Base-by-base conservation (phyloP, 1,140 invertebrate species). In the Leptonema lineaticorne region DNA sequence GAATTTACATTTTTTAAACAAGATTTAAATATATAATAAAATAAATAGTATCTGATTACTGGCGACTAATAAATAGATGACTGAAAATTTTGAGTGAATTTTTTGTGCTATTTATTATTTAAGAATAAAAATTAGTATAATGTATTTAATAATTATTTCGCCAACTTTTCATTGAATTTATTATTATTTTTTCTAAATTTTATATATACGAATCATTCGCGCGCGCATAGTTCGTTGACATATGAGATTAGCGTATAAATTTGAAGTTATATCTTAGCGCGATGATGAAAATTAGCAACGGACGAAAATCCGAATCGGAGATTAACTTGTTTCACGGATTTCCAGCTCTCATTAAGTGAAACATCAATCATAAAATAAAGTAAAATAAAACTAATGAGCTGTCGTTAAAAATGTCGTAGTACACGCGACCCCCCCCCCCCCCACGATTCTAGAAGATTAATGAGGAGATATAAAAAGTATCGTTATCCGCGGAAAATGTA, bases 351-450 rank as follows among this genome's bases (percentile, higher is more conserved):
- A 53, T 53, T 53, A 53, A 53, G 50, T 53, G 50, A 53, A 53
- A 53, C 50, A 53, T 53, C 50, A 53, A 53, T 53, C 50, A 53
- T 53, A 53, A 53, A 53, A 53, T 53, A 53, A 53, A 53, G 50
- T 53, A 53, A 53, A 53, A 53, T 53, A 53, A 53, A 53, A 53
- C 50, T 53, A 53, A 53, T 53, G 50, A 53, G 50, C 50, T 53
- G 50, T 53, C 50, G 50, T 53, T 53, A 53, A 53, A 53, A 53
- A 53, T 53, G 50, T 53, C 50, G 50, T 53, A 53, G 50, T 53
- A 53, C 50, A 53, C 27, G 22, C 50, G 50, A 53, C 50, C 46
- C 22, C n/a, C n/a, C n/a, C n/a, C n/a, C n/a, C n/a, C n/a, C n/a
- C n/a, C n/a, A n/a, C 46, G 46, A 50, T 50, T 22, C 9, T 41